These are phyloP conservation scores for Crotalus helleri DNA, from an alignment of 2,113 vertebrate genomes.

Conservation along the genomic window DNA sequence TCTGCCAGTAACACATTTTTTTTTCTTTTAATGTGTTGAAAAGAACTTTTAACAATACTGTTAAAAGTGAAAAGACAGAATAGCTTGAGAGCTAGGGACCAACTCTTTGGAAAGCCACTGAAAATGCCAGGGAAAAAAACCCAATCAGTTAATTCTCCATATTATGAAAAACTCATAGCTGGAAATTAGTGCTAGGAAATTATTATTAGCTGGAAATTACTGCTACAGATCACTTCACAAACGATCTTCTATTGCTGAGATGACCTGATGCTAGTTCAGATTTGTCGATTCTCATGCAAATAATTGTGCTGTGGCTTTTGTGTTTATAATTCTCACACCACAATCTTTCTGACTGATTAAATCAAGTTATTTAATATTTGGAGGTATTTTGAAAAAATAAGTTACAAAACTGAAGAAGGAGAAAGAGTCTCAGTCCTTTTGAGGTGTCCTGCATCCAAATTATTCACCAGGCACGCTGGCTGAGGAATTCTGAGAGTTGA, in stretches of 20 bases:
- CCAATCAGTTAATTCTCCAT: neutral
- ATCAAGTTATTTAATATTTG: neutral
- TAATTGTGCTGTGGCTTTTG: neutral
- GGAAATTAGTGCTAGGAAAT: neutral
- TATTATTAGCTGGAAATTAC: neutral
- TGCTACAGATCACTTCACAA: neutral
- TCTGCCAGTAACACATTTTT: neutral
- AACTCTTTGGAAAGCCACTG: neutral
- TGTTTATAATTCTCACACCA: neutral
- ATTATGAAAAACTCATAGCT: neutral
- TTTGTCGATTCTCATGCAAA: neutral
- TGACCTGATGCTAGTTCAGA: neutral
- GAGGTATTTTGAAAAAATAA: neutral
- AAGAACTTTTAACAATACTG: neutral
- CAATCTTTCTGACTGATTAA: neutral
- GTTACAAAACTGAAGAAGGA: neutral
- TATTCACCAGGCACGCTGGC: too few species aligned
- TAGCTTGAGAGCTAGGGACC: neutral
- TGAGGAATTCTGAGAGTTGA: too few species aligned
- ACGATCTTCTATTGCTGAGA: neutral
- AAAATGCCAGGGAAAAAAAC: neutral
- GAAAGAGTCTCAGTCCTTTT: neutral
- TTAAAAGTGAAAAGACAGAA: neutral
- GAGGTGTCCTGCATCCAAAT: neutral
- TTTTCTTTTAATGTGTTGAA: neutral